A percentile compares a stretch with the other conserved stretches of the same genome.
These are phyloP conservation scores for Aegotheles bennettii DNA, from an alignment of 2,113 vertebrate species.

Conservation along the genomic window DNA sequence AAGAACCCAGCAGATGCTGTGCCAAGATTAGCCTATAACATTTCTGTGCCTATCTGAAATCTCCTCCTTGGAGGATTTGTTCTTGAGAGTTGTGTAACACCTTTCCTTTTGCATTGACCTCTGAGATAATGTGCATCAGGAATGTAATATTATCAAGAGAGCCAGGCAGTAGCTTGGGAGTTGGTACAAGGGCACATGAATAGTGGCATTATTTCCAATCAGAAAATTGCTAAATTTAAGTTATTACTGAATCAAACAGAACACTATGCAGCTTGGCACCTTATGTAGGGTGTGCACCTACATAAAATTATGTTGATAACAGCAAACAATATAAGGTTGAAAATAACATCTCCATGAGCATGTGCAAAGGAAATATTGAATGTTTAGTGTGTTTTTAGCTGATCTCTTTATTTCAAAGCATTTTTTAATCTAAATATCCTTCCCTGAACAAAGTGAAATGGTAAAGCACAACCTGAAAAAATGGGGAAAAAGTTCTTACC, in stretches of 20 bases:
- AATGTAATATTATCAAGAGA: slow-evolving; percentile 49
- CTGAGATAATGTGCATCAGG: slow-evolving; percentile 46
- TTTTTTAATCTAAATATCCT: not conserved
- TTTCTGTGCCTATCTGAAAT: not conserved
- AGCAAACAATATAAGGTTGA: not conserved
- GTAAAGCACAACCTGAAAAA: not conserved
- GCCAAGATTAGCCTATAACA: not conserved
- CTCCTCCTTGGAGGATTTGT: slow-evolving; percentile 6
- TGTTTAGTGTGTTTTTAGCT: not conserved
- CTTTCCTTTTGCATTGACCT: slow-evolving; percentile 50
- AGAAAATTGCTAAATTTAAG: slow-evolving; percentile 62
- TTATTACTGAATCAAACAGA: not conserved
- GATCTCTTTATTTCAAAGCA: not conserved
- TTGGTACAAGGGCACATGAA: slow-evolving; percentile 60
- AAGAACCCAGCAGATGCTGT: not conserved
- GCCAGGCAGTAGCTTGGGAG: slow-evolving; percentile 21
- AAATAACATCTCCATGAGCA: not conserved
- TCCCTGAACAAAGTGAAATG: not conserved
- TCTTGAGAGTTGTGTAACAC: slow-evolving; percentile 49
- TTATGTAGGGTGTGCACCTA: not conserved
- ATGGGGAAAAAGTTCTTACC: not conserved
- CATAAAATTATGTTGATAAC: not conserved
- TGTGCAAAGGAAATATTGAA: not conserved
- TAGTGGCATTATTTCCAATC: slow-evolving; percentile 58
- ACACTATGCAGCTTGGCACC: not conserved